These are phyloP conservation scores for Idaea aversata DNA, from an alignment of 2,888 invertebrate genomes.

Conservation along the genomic window DNA sequence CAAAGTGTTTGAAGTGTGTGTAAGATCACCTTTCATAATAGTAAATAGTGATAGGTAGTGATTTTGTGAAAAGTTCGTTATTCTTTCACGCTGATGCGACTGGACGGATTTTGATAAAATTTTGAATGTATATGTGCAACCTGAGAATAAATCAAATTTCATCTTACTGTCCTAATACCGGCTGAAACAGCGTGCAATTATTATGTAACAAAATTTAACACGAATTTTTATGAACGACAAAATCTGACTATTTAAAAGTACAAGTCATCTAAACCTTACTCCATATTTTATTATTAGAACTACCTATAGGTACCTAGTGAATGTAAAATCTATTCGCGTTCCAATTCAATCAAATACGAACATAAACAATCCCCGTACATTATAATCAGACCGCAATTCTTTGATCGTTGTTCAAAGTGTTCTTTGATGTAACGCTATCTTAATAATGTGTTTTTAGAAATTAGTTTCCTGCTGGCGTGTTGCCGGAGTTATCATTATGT, in stretches of 20 bases:
- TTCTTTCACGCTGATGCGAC: no score
- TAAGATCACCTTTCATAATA: no score
- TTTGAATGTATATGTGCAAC: no score
- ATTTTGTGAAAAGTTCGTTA: no score
- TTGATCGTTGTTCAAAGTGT: conserved; percentile 22
- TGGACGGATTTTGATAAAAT: no score
- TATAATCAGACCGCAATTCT: conserved; percentile 20
- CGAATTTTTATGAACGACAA: no score
- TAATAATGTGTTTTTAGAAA: conserved; percentile 7
- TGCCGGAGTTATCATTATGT: neutral
- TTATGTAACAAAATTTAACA: no score
- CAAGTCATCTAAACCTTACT: neutral
- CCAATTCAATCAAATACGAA: conserved; percentile 17
- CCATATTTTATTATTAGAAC: neutral
- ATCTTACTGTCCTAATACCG: no score
- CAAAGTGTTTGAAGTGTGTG: conserved; percentile 5
- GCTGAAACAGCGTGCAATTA: no score
- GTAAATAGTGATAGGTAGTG: no score
- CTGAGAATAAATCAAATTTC: no score
- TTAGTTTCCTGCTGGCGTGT: neutral
- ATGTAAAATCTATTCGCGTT: conserved; percentile 1
- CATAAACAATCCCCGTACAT: conserved; percentile 17
- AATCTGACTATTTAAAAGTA: neutral
- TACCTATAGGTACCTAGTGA: neutral
- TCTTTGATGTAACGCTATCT: conserved; percentile 24